Base-by-base conservation (phyloP, 2,888 invertebrate species). In the Agrotis exclamationis region DNA sequence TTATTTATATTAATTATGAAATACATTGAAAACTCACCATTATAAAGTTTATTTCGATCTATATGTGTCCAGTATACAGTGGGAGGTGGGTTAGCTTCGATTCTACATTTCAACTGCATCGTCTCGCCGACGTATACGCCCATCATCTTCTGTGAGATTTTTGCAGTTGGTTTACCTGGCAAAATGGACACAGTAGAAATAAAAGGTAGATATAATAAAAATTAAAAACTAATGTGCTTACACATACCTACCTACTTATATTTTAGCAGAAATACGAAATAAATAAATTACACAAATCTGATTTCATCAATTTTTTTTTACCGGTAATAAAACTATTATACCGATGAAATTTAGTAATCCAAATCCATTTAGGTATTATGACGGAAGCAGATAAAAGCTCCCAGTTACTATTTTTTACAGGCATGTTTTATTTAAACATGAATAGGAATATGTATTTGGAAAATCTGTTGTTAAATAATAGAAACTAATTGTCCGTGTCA, bases 81-180 rank as follows among this genome's bases (percentile, higher is more conserved):
- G 13, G 98, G 97, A 83, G 97, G 96, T 0, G 98, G 98, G 89
- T 97, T 97, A 9, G 97, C 98, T 91, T 98, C 98, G n/a, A 97
- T 97, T 84, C 96, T 95, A 89, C 98, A 98, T 85, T 97, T 97
- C 72, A 98, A 90, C 2, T 96, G 96, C 84, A 97, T 97, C 70
- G 97, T 94, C 66, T 97, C 97, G 2, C 97, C 97, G 71, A 97
- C 94, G 84, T 97, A 97, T 0, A 97, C 97, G 2, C 97, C 98
- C 5, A 98, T 96, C 87, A 98, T 96, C 89, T 97, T 97, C 90
- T 97, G 97, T 76, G 96, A 96, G 66, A 97, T 97, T 92, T 96
- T 96, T 63, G 97, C 97, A 93, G 97, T 97, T 16, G 98, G 98
- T 58, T 97, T 97, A 95, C 98, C 98, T 98, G 94, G n/a, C 58